A percentile compares a stretch with the other conserved stretches of the same genome.
Conservation (phyloP, 2,797 vertebrate genomes). For the Monodelphis domestica region DNA sequence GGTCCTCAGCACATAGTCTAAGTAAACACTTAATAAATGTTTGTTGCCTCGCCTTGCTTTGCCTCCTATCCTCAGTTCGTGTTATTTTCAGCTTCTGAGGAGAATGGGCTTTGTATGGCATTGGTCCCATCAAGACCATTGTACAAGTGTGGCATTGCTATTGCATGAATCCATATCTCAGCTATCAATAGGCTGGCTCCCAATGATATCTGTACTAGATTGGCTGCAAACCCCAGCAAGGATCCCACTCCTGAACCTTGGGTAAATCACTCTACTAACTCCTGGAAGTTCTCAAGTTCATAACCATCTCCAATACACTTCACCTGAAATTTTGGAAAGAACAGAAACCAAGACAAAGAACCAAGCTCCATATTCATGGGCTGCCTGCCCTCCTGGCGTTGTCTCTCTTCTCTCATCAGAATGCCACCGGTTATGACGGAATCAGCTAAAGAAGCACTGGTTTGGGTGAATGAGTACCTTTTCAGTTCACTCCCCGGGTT, state of each 20-base stretch:
- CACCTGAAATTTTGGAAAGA: background rate
- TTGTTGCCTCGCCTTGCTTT: background rate
- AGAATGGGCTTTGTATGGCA: background rate
- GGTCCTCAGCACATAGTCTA: background rate
- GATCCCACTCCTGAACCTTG: background rate
- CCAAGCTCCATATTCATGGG: background rate
- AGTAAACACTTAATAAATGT: background rate
- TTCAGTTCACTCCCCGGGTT: background rate
- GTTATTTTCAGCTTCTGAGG: background rate
- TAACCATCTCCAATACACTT: background rate
- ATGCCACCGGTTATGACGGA: background rate
- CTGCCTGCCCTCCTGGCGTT: background rate
- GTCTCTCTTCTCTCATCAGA: background rate
- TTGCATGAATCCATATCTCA: background rate
- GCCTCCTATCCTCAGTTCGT: background rate
- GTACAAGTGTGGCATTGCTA: background rate
- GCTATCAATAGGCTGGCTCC: background rate
- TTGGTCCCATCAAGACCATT: background rate
- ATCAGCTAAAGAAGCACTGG: background rate
- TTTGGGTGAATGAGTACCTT: background rate
- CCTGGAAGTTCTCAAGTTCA: background rate
- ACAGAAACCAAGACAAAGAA: background rate
- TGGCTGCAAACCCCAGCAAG: background rate
- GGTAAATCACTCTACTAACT: background rate
- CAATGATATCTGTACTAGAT: background rate